Evolutionary conservation across 2,888 invertebrate genomes (phyloP), one percentile per base, ranked within the genome.

Genomic region (Mesopsocus fuscifrons): DNA sequence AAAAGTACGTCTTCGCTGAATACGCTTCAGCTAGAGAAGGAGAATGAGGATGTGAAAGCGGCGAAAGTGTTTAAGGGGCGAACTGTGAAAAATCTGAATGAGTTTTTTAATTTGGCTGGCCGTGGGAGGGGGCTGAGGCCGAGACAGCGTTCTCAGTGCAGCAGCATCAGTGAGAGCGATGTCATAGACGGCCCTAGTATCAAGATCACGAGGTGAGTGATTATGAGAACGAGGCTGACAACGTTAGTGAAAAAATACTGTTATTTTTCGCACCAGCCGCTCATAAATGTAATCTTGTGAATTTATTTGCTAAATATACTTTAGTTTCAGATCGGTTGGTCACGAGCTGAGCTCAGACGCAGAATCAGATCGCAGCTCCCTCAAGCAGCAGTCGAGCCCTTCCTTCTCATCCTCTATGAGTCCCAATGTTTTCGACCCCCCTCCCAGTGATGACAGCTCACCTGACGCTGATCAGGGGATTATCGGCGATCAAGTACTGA

Each of bases 21-120:
- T 20, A 6, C 3, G 15, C 13, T 34, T 6, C 13, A 6, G 18
- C 8, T 6, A 9, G 18, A 34, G 4, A 21, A 38, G 9, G 38
- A 38, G 11, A 38, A 38, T 18, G 38, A 38, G n/a, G 34, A 34
- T 34, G 9, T 6, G 8, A 38, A 38, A 38, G 18, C 5, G 8
- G 21, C n/a, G 5, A 38, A 38, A 38, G 38, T 38, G 6, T 20
- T 18, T 18, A 38, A 38, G 18, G 57, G 59, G 1, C 64, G 66
- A 42, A 62, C 72, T 8, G 80, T 87, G 2, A 83, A 78, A 59
- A 85, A 85, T 59, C 65, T 87, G 30, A 84, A 84, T 54, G 85
- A 87, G 61, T 85, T 87, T 57, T 65, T 84, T 1, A 83, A 77
- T 54, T 78, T 85, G 53, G 74, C 82, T 1, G 68, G 74, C 2